A percentile compares a stretch with the other conserved stretches of the same genome.
Evolutionary conservation across 2,113 vertebrate genomes (phyloP).

Genomic region (Odobenus rosmarus): DNA sequence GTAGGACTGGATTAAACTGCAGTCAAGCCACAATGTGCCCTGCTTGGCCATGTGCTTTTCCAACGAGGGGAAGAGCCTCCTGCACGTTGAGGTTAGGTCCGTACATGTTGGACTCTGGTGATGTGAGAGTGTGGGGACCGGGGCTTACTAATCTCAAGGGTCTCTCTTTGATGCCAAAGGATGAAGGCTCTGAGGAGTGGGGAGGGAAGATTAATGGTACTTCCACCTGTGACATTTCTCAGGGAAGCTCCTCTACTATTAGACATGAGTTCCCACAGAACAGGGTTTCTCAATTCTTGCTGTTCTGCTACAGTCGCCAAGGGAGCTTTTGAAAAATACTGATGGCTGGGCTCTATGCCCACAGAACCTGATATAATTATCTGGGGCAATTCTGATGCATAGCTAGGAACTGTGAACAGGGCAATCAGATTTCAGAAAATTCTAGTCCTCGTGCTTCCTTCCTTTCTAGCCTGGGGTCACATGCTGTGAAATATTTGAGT

Average conservation of each 20-base stretch:
- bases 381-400: background rate
- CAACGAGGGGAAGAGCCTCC: background rate
- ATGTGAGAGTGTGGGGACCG: background rate
- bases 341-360: background rate
- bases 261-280: background rate
- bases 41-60: slow-evolving; percentile 12
- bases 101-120: background rate
- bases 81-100: background rate
- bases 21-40: background rate
- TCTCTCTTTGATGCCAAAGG: background rate
- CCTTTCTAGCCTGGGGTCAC: background rate
- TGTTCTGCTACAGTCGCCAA: slow-evolving; percentile 5
- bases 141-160: background rate
- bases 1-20: background rate
- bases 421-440: background rate
- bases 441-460: background rate
- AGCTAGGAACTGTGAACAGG: background rate
- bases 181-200: background rate
- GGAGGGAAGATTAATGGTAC: background rate
- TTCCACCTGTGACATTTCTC: background rate
- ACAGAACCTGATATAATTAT: background rate
- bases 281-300: background rate
- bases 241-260: background rate
- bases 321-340: background rate
- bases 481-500: background rate